Percentiles rank a stretch among this genome's conserved stretches.
These are phyloP conservation scores for Oophaga sylvatica DNA, from an alignment of 2,797 vertebrate genomes.

Conservation along the genomic window DNA sequence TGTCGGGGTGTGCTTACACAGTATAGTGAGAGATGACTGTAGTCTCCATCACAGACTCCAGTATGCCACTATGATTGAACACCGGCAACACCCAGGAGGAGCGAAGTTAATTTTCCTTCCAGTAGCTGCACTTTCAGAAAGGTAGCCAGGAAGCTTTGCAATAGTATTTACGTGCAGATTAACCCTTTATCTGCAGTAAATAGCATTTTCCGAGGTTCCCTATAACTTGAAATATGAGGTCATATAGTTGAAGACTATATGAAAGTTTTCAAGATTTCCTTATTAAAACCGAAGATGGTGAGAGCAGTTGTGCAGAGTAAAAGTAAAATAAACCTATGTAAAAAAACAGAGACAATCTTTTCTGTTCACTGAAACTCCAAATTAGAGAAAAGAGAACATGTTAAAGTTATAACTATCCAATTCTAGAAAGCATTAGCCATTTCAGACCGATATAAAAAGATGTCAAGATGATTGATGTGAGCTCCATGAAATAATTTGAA, in stretches of 20 bases:
- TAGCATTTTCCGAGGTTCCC: too few species aligned
- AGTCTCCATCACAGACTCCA: too few species aligned
- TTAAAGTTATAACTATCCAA: slow-evolving; percentile 4
- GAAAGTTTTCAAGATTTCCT: neutral
- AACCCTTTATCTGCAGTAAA: too few species aligned
- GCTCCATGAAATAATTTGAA: neutral
- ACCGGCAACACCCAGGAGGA: too few species aligned
- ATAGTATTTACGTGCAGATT: too few species aligned
- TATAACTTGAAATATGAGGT: neutral
- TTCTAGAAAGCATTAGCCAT: neutral
- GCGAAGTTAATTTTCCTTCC: too few species aligned
- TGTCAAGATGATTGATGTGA: slow-evolving; percentile 15
- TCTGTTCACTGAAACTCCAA: neutral
- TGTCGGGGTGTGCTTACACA: too few species aligned
- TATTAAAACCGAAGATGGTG: too few species aligned
- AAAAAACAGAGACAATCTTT: neutral
- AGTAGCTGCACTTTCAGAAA: too few species aligned
- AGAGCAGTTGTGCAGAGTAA: neutral
- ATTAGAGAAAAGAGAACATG: neutral
- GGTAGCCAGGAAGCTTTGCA: too few species aligned
- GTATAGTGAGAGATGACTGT: too few species aligned
- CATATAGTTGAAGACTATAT: neutral
- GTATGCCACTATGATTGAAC: too few species aligned
- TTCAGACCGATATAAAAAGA: neutral
- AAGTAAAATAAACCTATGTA: neutral